Base-by-base conservation (phyloP, 1,140 invertebrate genomes). In the Papilio aristodemus region DNA sequence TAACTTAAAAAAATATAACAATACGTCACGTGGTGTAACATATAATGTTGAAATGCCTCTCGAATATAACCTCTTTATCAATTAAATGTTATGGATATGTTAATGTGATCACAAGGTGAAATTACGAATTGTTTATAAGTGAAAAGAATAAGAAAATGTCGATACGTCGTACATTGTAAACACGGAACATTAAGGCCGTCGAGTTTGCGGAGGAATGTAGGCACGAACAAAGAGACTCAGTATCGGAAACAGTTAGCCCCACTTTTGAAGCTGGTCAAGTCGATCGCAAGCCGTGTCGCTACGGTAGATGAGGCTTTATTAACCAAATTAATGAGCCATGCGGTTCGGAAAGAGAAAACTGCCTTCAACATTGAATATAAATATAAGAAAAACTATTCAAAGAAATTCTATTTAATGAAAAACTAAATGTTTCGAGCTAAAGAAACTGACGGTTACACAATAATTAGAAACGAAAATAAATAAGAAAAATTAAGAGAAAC, bases 201-300 rank as follows among this genome's bases (percentile, higher is more conserved):
- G 38, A 78, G 74, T 75, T 80, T 77, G 75, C 69, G 59, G 46
- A 78, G 73, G 73, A 84, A 83, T 78, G 80, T 70, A 72, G 71
- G 66, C 71, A 72, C 69, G 73, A 72, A 80, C 79, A 74, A 74
- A 78, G 76, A 84, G 78, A 75, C 69, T 78, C 67, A 70, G 58
- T 70, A 62, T 63, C 73, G 70, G 66, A 81, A 50, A 85, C 85
- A 83, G 85, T 86, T 87, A 85, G 83, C 73, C 79, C 84, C 76
- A 86, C 81, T 86, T 87, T 87, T 83, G 74, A 80, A 76, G 58
- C 71, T 81, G 80, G 79, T 75, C 76, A 83, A 74, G 75, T 73
- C 74, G 71, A 77, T 76, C 67, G 58, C 71, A 77, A 71, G 70
- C 71, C 78, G 78, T 79, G 76, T 80, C 75, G 75, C 32, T 60